These are phyloP conservation scores for Tapera naevia DNA, from an alignment of 2,797 vertebrate species.

Conservation along the genomic window DNA sequence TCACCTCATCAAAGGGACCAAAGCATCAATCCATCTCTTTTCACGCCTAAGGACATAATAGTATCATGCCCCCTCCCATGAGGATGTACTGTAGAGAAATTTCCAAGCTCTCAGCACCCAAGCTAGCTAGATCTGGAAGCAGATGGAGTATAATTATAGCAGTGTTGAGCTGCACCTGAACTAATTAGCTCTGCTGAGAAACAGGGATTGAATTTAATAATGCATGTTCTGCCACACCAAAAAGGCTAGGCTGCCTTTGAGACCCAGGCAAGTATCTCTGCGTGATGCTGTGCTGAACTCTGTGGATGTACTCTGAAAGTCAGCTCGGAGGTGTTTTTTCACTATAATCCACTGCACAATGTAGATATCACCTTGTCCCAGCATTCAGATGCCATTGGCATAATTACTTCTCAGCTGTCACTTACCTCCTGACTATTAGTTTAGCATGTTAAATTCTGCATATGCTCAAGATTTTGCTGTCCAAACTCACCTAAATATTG, in stretches of 20 bases:
- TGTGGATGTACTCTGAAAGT: conserved; percentile 57
- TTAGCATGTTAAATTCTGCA: conserved; percentile 53
- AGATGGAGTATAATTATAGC: conserved; percentile 71
- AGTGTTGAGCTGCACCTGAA: conserved; percentile 65
- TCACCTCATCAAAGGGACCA: conserved; percentile 35
- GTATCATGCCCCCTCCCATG: conserved; percentile 38
- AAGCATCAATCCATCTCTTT: conserved; percentile 56
- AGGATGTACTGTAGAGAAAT: conserved; percentile 53
- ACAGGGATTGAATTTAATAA: conserved; percentile 72
- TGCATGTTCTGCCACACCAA: conserved; percentile 65
- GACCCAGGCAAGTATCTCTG: conserved; percentile 41
- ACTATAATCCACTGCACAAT: conserved; percentile 22
- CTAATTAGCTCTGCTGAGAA: conserved; percentile 72
- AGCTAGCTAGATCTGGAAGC: conserved; percentile 59
- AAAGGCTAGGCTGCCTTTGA: conserved; percentile 59
- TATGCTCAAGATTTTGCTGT: conserved; percentile 29
- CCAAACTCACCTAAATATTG: conserved; percentile 2
- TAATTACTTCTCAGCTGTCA: conserved; percentile 65
- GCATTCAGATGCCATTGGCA: conserved; percentile 28
- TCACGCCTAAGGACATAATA: conserved; percentile 29
- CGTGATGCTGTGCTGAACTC: conserved; percentile 53
- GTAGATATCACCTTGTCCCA: conserved; percentile 52
- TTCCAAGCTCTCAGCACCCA: conserved; percentile 65
- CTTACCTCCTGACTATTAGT: conserved; percentile 54
- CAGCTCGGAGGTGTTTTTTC: conserved; percentile 36